Evolutionary conservation across 2,113 vertebrate genomes (phyloP), one percentile per base, ranked within the genome.

Genomic region (Ibidorhyncha struthersii): DNA sequence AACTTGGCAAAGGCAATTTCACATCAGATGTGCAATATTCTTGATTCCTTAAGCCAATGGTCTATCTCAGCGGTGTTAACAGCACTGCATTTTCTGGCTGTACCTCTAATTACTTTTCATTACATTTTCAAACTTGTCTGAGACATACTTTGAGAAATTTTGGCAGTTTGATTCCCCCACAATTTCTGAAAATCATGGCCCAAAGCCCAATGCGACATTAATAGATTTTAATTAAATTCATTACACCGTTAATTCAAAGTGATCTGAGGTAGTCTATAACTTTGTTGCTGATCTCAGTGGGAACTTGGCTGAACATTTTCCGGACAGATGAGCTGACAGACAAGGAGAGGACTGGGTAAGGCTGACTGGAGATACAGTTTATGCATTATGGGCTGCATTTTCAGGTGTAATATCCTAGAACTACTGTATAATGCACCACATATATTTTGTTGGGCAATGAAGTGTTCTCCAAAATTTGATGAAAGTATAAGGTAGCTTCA

Each of bases 151-250:
- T 30, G 72, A 90, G 79, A 73, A 82, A 82, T 77, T 65, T 19
- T 90, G 74, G 58, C 74, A 86, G 74, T 66, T 72, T n/a, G 74
- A 93, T 72, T 72, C 72, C 72, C 67, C 22, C 1, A 14, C 10
- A 47, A 38, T 61, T 93, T 80, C 82, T 89, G 84, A 84, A 90
- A 96, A 90, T 90, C 50, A 34, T 40, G 59, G 79, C 63, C 92
- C 80, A 90, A 94, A 92, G 90, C 71, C 82, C 38, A 65, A 88
- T 16, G 72, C 1, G 34, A 95, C 76, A 82, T 82, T 86, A 89
- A 92, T 84, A 36, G 66, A 79, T 93, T 94, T 83, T 80, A 93
- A 95, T 91, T 78, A 12, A 94, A 94, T 90, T 93, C 38, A 89
- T 94, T 84, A 81, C 0, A 3, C 17, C 6, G 4, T 84, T 97